Percentiles rank a stretch among this genome's conserved stretches.
These are phyloP conservation scores for Sphaerophoria rueppellii DNA, from an alignment of 2,888 invertebrate genomes.

Conservation along the genomic window DNA sequence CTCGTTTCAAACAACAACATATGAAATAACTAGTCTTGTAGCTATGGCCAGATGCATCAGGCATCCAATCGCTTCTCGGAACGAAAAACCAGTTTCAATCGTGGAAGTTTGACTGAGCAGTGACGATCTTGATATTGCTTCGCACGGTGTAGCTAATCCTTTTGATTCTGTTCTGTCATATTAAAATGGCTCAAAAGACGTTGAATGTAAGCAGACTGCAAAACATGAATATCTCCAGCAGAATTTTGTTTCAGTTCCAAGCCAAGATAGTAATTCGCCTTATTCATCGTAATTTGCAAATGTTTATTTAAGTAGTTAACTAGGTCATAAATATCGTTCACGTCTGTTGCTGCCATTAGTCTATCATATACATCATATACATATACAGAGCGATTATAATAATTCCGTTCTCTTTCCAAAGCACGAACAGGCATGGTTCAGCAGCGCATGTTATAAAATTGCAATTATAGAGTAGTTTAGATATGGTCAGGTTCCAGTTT, in stretches of 20 bases:
- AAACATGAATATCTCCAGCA: constrained; percentile 36
- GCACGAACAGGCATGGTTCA: constrained; percentile 74
- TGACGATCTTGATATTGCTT: constrained; percentile 1
- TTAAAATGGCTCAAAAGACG: constrained; percentile 53
- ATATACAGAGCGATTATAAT: constrained; percentile 71
- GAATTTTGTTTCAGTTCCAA: constrained; percentile 44
- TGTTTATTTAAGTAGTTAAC: neutral
- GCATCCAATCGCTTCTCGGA: constrained; percentile 50
- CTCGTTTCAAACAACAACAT: constrained; percentile 32
- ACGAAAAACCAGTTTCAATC: constrained; percentile 23
- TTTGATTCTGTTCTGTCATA: constrained; percentile 51
- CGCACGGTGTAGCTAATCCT: constrained; percentile 13
- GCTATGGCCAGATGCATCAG: constrained; percentile 51
- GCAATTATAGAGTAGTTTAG: too few species aligned
- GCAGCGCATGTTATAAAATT: constrained; percentile 69
- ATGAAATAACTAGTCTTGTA: constrained; percentile 56
- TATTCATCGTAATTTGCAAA: constrained; percentile 6
- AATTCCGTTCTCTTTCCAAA: constrained; percentile 45
- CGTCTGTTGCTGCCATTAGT: constrained; percentile 61
- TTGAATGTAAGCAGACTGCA: constrained; percentile 46
- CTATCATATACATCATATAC: too few species aligned
- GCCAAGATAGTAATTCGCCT: constrained; percentile 10
- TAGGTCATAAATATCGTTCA: constrained; percentile 1
- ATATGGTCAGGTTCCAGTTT: too few species aligned
- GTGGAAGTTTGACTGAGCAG: constrained; percentile 3